Evolutionary conservation across 2,113 vertebrate species (phyloP), one percentile per base, ranked within the genome.

Genomic region (Elephantulus edwardii): DNA sequence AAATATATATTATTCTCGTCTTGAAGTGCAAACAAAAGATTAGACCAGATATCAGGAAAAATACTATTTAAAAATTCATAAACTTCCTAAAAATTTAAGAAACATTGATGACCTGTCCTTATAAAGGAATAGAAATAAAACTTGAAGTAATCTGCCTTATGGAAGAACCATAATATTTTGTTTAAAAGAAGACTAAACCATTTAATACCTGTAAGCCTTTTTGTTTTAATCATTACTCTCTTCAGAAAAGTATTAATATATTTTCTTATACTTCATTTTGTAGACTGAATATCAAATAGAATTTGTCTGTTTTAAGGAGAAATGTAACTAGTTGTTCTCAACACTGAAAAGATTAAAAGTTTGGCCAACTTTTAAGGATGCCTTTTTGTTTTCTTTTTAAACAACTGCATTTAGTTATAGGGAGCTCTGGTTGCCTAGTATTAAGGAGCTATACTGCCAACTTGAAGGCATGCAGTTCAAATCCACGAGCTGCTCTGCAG

Each of bases 41-140:
- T 77, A 60, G 68, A 54, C 60, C 24, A 91, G 0, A 68, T 6
- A 83, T 66, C 35, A 81, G 46, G 42, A 64, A 92, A 71, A 85
- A 60, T 64, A 64, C 82, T 75, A 88, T n/a, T 24, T 88, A 66
- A 70, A n/a, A 80, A 14, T 70, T 83, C 38, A 3, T 79, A 83
- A 92, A 52, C 24, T 68, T 35, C 70, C n/a, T 88, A 84, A 79
- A 11, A 62, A 35, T 1, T 62, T 86, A 75, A 62, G 20, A 78
- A 79, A 80, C 28, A 40, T 40, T 79, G 22, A 83, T 83, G 6
- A 22, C 48, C 9, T 79, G 3, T 79, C 22, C 35, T 70, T 90
- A 64, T 48, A 54, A 74, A 89, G 26, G 17, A 89, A 54, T 75
- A n/a, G 89, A 91, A 85, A 62, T 76, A 94, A 86, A 89, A 76